Base-by-base conservation (phyloP, 1,140 invertebrate genomes). In the Sycophaga agraensis region DNA sequence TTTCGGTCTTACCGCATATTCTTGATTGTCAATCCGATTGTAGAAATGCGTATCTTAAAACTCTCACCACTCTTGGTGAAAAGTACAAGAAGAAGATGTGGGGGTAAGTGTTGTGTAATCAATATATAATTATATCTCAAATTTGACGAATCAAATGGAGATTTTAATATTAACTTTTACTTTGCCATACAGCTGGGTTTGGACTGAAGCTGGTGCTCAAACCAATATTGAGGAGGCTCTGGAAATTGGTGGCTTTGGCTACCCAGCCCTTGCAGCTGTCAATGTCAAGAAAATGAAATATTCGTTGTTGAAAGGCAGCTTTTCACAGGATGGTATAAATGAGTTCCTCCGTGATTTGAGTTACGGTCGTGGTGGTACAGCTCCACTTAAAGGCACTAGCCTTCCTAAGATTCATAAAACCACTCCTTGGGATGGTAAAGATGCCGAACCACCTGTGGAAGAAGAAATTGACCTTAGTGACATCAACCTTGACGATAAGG, bases 201-300 rank as follows among this genome's bases (percentile, higher is more conserved):
- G 97, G 97, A 76, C 91, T 2, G 96, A 99, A 80, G 96, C 93
- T 45, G 89, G 88, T 24, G 82, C 89, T 14, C 96, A 99, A 79
- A 75, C 83, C 0, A 85, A 89, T 2, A 71, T 99, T 8, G 97
- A 99, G 81, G 87, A 91, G 67, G 86, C 91, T 4, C 78, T 99
- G 21, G 97, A 96, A 69, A 92, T 99, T 59, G 98, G 98, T 56
- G 91, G 92, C 2, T 94, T 94, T 79, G 91, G 91, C 22, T 93
- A 94, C 76, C 91, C 94, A 40, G 96, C 97, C 11, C 90, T 99
- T 88, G 96, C 94, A 11, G 96, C 96, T 21, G 88, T 99, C 26
- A 99, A 98, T 81, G 86, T 89, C 8, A 95, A 97, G 80, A 99
- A 99, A 82, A 91, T 96, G 88, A 98, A 97, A 75, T 99, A 92